Base-by-base conservation (phyloP, 2,888 invertebrate genomes). In the Chrysotoxum bicinctum region DNA sequence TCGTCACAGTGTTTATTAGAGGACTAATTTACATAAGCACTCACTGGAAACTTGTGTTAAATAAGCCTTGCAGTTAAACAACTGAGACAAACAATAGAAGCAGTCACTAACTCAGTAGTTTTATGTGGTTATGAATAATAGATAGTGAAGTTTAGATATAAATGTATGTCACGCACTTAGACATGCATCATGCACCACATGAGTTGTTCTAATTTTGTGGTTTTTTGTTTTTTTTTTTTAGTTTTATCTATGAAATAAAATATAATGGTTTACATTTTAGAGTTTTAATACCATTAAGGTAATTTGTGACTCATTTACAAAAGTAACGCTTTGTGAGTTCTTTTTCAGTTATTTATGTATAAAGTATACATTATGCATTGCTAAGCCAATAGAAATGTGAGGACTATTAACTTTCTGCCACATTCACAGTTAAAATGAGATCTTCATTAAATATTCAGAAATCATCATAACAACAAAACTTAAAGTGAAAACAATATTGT, bases 41-140 rank as follows among this genome's bases (percentile, higher is more conserved):
- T 45, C 64, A 64, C 45, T 64, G 64, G 64, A 64, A 64, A 64
- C 64, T 64, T 45, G 45, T 30, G 37, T 64, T 64, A 45, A 64
- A 64, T 64, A 32, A 64, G 64, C 64, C 64, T 32, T 64, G 64
- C 64, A 64, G 64, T 64, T 64, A 64, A 64, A 64, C 30, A 64
- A 45, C 64, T 64, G 45, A 64, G 43, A 64, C 64, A 45, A 64
- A 64, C 45, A 45, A 62, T 64, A 26, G 64, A 64, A 64, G 30
- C 45, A 64, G 64, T 32, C 43, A 45, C 64, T 64, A 45, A 45
- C 45, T 45, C 1, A 45, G 40, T 40, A 45, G 19, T 45, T 37
- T 37, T 45, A 45, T 45, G 9, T 16, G 60, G 23, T 40, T 60
- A 23, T 60, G 37, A 64, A 62, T 62, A 62, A 62, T 26, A 60